Evolutionary conservation across 1,140 invertebrate species (phyloP).

Genomic region (Sitophilus oryzae): DNA sequence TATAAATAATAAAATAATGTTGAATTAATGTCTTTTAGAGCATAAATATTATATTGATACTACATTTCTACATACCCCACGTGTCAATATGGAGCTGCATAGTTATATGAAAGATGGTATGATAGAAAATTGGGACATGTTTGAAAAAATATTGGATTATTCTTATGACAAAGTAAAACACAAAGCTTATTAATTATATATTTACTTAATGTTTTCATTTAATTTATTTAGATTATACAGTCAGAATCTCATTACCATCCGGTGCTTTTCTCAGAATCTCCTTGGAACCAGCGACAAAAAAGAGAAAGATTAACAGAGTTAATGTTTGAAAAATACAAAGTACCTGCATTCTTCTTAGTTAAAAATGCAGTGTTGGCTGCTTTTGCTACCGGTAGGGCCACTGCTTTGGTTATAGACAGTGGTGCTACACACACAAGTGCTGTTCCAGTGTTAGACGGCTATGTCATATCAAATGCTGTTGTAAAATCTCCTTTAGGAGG

Average conservation of each 20-base stretch:
- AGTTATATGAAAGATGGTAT: slow-evolving; percentile 91
- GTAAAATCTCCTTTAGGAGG: slow-evolving; percentile 84
- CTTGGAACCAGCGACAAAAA: slow-evolving; percentile 83
- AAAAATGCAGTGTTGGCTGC: slow-evolving; percentile 93
- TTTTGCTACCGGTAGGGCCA: slow-evolving; percentile 88
- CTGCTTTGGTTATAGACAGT: slow-evolving; percentile 87
- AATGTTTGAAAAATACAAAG: slow-evolving; percentile 95
- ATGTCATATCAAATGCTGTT: slow-evolving; percentile 84
- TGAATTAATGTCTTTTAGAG: slow-evolving; percentile 23
- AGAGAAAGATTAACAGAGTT: slow-evolving; percentile 88
- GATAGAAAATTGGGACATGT: slow-evolving; percentile 95
- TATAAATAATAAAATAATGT: no score
- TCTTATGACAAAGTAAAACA: slow-evolving; percentile 68
- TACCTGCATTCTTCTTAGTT: slow-evolving; percentile 90
- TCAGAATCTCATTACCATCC: slow-evolving; percentile 85
- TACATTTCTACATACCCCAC: slow-evolving; percentile 80
- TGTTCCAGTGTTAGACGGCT: slow-evolving; percentile 85
- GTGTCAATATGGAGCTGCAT: slow-evolving; percentile 77
- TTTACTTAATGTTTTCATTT: background rate
- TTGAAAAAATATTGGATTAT: slow-evolving; percentile 88
- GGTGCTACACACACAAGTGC: slow-evolving; percentile 92
- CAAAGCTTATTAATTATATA: slow-evolving; percentile 1
- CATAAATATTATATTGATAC: slow-evolving; percentile 83
- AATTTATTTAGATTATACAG: slow-evolving; percentile 58
- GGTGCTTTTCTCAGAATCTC: slow-evolving; percentile 87